Conservation (phyloP, 2,888 invertebrate genomes). For the Tipula vernalis region DNA sequence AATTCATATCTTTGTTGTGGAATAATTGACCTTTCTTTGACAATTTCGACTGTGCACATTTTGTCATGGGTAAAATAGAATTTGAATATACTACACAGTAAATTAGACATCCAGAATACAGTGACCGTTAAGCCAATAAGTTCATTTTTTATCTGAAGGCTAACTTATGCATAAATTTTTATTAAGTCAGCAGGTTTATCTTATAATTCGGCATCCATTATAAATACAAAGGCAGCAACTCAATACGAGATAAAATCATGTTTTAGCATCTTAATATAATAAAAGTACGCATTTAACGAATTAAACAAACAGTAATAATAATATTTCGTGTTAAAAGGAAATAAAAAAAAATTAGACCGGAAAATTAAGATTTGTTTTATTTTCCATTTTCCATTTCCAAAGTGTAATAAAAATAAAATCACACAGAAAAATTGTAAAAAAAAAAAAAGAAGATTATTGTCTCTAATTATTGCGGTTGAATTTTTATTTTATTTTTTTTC, state of each 20-base stretch:
- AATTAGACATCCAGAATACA: no score
- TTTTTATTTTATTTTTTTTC: background rate
- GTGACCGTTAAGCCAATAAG: no score
- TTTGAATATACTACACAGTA: no score
- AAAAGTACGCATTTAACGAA: background rate
- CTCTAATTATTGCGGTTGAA: background rate
- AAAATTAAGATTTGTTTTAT: constrained; percentile 4
- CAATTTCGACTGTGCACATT: no score
- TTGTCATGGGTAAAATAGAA: no score
- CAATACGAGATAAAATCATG: background rate
- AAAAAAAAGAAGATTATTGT: background rate
- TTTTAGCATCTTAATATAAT: background rate
- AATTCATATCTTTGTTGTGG: no score
- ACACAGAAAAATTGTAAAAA: background rate
- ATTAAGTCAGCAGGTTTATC: no score
- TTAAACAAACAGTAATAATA: background rate
- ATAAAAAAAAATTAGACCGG: background rate
- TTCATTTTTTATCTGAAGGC: no score
- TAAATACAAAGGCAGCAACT: background rate
- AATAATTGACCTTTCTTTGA: no score
- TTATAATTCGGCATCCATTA: background rate
- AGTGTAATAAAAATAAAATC: background rate
- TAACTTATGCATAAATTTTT: no score
- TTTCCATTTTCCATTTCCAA: background rate
- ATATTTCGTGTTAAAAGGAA: background rate